These are phyloP conservation scores for Himalopsyche tibetana DNA, from an alignment of 2,888 invertebrate genomes.

Conservation along the genomic window DNA sequence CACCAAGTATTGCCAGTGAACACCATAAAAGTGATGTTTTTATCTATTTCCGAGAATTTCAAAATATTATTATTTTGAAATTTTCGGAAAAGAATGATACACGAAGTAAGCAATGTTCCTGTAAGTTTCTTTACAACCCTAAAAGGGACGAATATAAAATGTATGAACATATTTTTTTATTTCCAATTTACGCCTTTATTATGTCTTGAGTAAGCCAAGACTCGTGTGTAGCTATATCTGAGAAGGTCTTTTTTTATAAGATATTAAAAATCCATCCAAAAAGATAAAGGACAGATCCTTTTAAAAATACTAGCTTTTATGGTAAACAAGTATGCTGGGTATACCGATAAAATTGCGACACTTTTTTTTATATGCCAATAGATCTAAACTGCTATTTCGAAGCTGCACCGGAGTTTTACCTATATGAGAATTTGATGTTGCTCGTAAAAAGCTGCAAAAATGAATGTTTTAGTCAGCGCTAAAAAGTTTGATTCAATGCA, in stretches of 20 bases:
- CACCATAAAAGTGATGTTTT: too few relatives aligned
- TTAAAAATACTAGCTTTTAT: constrained; percentile 36
- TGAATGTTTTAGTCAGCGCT: too few relatives aligned
- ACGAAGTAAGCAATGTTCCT: neutral
- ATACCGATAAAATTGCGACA: neutral
- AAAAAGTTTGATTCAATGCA: too few relatives aligned
- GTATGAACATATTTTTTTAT: constrained; percentile 15
- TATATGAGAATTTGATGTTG: neutral
- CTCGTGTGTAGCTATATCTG: neutral
- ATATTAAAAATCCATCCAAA: constrained; percentile 15
- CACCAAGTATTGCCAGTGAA: too few relatives aligned
- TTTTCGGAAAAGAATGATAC: too few relatives aligned
- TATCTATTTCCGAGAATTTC: too few relatives aligned
- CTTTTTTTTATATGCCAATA: constrained; percentile 9
- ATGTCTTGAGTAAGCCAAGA: neutral
- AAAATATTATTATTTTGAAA: too few relatives aligned
- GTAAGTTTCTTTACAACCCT: neutral
- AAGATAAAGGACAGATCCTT: constrained; percentile 31
- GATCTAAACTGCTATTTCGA: constrained; percentile 12
- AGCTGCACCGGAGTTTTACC: neutral
- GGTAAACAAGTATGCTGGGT: constrained; percentile 19
- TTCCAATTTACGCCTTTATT: constrained; percentile 15
- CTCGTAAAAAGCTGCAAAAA: neutral
- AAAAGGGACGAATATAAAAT: constrained; percentile 26
- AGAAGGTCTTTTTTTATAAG: constrained; percentile 7